Evolutionary conservation across 2,113 vertebrate species (phyloP), one percentile per base, ranked within the genome.

Genomic region (Anarhynchus alexandrinus): DNA sequence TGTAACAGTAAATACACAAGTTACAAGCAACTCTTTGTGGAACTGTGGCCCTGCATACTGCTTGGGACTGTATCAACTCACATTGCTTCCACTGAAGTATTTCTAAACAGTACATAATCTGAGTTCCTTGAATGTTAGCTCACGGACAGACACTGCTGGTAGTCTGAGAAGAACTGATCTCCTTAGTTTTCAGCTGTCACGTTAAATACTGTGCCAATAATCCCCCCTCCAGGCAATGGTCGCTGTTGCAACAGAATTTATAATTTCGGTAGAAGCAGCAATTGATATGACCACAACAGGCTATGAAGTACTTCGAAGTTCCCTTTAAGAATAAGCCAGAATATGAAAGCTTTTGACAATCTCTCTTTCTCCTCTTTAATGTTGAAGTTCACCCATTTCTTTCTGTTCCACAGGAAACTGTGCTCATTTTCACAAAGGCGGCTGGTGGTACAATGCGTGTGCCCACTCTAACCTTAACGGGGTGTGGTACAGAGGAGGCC

Each of bases 391-490:
- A 94, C 40, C 69, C 38, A 2, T 85, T 43, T 10, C 61, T 49
- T 82, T 95, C 83, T 86, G 49, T 54, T 32, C 95, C 82, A 40
- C 86, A 99, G 99, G 99, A 74, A 99, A 99, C 97, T 99, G 99
- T 5, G 99, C 99, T 30, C 99, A 99, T 91, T 99, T 99, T 95
- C 99, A 99, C 93, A 99, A 99, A 97, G 99, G 99, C 1, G 99
- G 99, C 65, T 99, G 99, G 99, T 99, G 99, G 99, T 99, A 99
- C 98, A 99, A 99, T 0, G 99, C 99, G 0, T 99, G 99, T 5
- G 99, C 99, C 36, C 99, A 99, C 95, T 99, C 99, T 20, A 99
- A 99, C 97, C 98, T 99, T 17, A 99, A 99, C 0, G 99, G 99
- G 1, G 99, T 99, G 6, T 99, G 99, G 99, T 99, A 99, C 98